Conservation (phyloP, 2,888 invertebrate genomes). For the Podotricha telesiphe region DNA sequence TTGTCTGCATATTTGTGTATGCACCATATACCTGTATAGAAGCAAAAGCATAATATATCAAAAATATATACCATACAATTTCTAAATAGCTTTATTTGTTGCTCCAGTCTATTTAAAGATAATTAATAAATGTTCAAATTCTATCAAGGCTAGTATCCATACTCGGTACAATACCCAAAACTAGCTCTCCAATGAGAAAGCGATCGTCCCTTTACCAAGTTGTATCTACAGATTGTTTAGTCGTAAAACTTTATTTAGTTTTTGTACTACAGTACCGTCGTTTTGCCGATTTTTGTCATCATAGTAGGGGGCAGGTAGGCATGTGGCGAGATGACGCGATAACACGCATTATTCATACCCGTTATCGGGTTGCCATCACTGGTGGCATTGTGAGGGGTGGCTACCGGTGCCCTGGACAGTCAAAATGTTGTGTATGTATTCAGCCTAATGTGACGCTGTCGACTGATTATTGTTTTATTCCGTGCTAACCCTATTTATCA, state of each 20-base stretch:
- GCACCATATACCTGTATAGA: neutral
- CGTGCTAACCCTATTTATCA: conserved; percentile 24
- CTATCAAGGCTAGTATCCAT: conserved; percentile 70
- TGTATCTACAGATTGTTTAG: conserved; percentile 32
- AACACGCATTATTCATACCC: conserved; percentile 83
- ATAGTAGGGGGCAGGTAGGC: conserved; percentile 81
- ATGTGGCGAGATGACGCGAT: conserved; percentile 83
- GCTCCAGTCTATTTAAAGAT: neutral
- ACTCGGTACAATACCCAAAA: conserved; percentile 78
- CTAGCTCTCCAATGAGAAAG: conserved; percentile 74
- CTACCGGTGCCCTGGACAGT: conserved; percentile 77
- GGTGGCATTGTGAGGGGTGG: conserved; percentile 81
- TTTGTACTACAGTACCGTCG: conserved; percentile 51
- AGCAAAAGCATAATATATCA: neutral
- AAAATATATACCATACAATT: no score
- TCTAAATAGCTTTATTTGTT: neutral
- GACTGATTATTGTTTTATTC: conserved; percentile 74
- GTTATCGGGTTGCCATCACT: conserved; percentile 81
- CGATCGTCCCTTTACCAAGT: conserved; percentile 64
- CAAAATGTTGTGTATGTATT: conserved; percentile 76
- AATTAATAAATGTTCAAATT: conserved; percentile 37
- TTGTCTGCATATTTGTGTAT: neutral
- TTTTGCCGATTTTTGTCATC: conserved; percentile 58
- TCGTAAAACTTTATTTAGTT: conserved; percentile 48
- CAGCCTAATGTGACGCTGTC: conserved; percentile 68